phyloP scores from a whole-genome alignment of 2,113 vertebrate species.

The Diglossa brunneiventris region DNA sequence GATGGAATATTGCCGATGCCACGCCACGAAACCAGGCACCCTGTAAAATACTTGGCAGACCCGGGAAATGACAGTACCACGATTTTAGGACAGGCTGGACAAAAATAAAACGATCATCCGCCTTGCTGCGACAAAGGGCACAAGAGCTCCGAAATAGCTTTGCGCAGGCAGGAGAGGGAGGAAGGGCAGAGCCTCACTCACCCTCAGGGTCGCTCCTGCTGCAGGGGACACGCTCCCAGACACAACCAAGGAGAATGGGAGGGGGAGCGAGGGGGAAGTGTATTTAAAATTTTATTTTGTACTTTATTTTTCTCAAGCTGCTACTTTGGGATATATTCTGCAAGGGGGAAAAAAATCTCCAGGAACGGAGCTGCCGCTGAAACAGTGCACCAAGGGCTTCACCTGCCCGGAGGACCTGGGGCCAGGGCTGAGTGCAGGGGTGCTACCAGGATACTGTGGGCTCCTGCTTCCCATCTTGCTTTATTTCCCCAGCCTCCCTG shows the following conservation, averaged over 20 bases:
- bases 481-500: neutral
- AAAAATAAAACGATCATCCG: neutral
- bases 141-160: neutral
- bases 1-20: neutral
- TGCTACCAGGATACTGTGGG: neutral
- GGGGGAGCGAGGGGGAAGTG: fast-evolving
- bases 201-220: neutral
- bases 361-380: neutral
- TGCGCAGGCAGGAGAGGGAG: neutral
- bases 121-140: neutral
- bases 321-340: neutral
- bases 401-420: neutral
- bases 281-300: neutral
- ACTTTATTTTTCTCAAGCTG: neutral
- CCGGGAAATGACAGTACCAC: neutral
- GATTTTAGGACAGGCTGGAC: neutral
- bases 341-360: neutral
- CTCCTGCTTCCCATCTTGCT: neutral
- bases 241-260: neutral
- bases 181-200: neutral
- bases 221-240: neutral
- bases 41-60: neutral
- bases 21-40: neutral
- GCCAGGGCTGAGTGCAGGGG: neutral
- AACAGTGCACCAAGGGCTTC: neutral